A percentile compares a stretch with the other conserved stretches of the same genome.
phyloP scores from a whole-genome alignment of 2,888 invertebrate genomes.

The Drosophila ochracea region DNA sequence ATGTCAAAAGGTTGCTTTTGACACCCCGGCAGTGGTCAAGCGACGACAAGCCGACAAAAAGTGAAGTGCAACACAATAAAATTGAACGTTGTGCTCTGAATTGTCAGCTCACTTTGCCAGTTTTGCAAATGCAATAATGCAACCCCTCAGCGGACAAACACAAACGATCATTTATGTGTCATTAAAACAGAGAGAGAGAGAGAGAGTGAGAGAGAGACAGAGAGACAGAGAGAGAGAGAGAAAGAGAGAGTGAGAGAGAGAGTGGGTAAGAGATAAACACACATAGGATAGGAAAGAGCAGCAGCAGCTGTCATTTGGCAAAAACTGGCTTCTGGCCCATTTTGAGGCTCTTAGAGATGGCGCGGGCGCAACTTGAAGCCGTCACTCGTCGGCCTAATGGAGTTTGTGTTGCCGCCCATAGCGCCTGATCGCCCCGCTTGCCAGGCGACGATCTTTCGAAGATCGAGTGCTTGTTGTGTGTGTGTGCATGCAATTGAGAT shows the following conservation, averaged over 20 bases:
- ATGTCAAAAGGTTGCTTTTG: slow-evolving; percentile 77
- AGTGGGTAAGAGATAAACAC: background rate
- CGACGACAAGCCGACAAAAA: slow-evolving; percentile 58
- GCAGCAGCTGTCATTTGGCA: slow-evolving; percentile 48
- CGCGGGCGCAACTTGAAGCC: slow-evolving; percentile 59
- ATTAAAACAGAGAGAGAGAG: slow-evolving; percentile 49
- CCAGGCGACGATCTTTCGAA: slow-evolving; percentile 24
- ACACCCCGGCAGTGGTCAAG: slow-evolving; percentile 73
- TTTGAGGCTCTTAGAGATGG: slow-evolving; percentile 18
- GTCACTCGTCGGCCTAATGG: slow-evolving; percentile 62
- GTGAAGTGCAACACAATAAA: slow-evolving; percentile 57
- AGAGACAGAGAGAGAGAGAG: background rate
- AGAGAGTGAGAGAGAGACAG: slow-evolving; percentile 3
- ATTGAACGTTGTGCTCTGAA: slow-evolving; percentile 26
- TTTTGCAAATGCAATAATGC: slow-evolving; percentile 62
- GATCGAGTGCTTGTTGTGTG: slow-evolving; percentile 19
- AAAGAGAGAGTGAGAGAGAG: slow-evolving; percentile 3
- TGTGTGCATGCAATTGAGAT: slow-evolving; percentile 27
- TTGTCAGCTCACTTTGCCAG: slow-evolving; percentile 47
- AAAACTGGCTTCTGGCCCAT: slow-evolving; percentile 42
- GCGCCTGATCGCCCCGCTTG: slow-evolving; percentile 33
- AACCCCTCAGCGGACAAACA: slow-evolving; percentile 57
- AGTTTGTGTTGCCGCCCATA: slow-evolving; percentile 67
- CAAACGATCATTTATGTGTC: slow-evolving; percentile 75
- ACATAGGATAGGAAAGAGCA: slow-evolving; percentile 13